These are phyloP conservation scores for Bombus terrestris DNA, from an alignment of 1,140 invertebrate species.

Conservation along the genomic window DNA sequence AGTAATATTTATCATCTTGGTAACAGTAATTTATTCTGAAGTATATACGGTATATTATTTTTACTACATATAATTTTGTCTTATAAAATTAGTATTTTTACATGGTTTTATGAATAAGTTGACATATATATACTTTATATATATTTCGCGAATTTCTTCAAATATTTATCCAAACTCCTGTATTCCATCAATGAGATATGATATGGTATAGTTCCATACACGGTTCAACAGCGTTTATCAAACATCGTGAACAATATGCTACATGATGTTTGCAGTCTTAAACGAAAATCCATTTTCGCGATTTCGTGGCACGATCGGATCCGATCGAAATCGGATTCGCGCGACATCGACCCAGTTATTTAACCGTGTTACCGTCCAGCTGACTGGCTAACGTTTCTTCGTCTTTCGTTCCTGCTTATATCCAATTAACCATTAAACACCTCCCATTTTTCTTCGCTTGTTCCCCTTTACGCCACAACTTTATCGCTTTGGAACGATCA, in stretches of 20 bases:
- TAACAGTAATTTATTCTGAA: too few species aligned
- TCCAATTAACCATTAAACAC: constrained; percentile 40
- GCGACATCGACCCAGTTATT: constrained; percentile 28
- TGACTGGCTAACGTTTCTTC: constrained; percentile 21
- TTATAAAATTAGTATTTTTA: too few species aligned
- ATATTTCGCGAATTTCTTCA: neutral
- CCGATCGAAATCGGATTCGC: constrained; percentile 6
- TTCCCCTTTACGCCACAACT: neutral
- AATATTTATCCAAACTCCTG: neutral
- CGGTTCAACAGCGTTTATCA: neutral
- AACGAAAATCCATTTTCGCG: constrained; percentile 20
- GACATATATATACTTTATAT: too few species aligned
- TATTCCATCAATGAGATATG: neutral
- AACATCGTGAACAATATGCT: neutral
- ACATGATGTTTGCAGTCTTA: too few species aligned
- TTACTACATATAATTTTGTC: too few species aligned
- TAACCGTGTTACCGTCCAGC: constrained; percentile 37
- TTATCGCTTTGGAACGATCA: constrained; percentile 1
- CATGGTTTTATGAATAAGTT: too few species aligned
- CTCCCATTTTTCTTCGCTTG: neutral
- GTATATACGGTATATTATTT: too few species aligned
- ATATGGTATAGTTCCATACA: neutral
- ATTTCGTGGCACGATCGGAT: neutral
- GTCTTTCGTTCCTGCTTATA: neutral
- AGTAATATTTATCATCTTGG: too few species aligned